Conservation (phyloP, 1,140 invertebrate species). For the Aethina tumida region DNA sequence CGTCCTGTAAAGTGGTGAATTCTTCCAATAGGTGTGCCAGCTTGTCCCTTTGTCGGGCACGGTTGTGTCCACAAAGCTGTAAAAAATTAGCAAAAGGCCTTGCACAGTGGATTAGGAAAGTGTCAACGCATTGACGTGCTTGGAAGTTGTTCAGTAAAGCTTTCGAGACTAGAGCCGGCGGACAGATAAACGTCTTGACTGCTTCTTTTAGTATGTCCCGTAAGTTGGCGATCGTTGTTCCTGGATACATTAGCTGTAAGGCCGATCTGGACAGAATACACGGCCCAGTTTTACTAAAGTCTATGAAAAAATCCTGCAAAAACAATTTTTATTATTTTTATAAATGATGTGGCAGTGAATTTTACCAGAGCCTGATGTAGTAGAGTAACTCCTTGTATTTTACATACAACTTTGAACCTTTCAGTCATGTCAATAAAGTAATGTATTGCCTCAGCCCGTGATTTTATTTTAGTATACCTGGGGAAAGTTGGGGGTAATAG, state of each 20-base stretch:
- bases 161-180: slow-evolving; percentile 59
- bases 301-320: slow-evolving; percentile 84
- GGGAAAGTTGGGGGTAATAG: slow-evolving; percentile 96
- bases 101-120: slow-evolving; percentile 80
- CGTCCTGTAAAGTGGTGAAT: slow-evolving; percentile 85
- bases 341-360: slow-evolving; percentile 3
- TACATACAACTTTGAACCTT: slow-evolving; percentile 71
- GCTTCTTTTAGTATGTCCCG: slow-evolving; percentile 78
- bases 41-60: slow-evolving; percentile 89
- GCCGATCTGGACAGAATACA: slow-evolving; percentile 92
- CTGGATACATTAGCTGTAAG: slow-evolving; percentile 71
- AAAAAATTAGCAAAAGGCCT: slow-evolving; percentile 77
- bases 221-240: slow-evolving; percentile 44
- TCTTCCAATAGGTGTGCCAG: slow-evolving; percentile 82
- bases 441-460: slow-evolving; percentile 66
- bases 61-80: slow-evolving; percentile 89
- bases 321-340: slow-evolving; percentile 6
- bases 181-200: slow-evolving; percentile 76
- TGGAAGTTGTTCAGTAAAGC: slow-evolving; percentile 33
- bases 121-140: slow-evolving; percentile 79
- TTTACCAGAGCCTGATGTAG: slow-evolving; percentile 78
- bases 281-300: slow-evolving; percentile 80
- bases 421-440: slow-evolving; percentile 78
- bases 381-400: slow-evolving; percentile 65
- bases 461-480: slow-evolving; percentile 87